Conservation (phyloP, 2,888 invertebrate genomes). For the Metellina segmentata region DNA sequence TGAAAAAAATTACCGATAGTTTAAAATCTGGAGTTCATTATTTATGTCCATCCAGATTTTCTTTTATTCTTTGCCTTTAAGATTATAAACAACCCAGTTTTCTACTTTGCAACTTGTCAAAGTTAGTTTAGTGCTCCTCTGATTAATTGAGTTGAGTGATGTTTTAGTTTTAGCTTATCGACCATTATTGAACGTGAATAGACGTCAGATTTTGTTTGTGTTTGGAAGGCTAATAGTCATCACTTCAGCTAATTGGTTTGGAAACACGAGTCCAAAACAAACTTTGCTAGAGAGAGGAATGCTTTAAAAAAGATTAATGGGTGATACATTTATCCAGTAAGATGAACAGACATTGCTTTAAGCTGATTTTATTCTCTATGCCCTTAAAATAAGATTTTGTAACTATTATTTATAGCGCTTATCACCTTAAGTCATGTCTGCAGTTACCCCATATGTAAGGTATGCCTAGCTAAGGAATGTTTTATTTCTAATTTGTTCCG, state of each 20-base stretch:
- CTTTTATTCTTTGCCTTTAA: constrained; percentile 13
- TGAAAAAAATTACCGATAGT: neutral
- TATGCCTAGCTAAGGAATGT: too few species aligned
- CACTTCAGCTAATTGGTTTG: constrained; percentile 25
- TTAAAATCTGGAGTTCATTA: neutral
- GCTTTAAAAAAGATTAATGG: neutral
- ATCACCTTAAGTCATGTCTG: too few species aligned
- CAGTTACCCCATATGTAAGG: too few species aligned
- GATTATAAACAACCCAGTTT: constrained; percentile 17
- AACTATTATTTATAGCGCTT: too few species aligned
- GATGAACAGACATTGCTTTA: neutral
- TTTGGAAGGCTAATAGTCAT: constrained; percentile 12
- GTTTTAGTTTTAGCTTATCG: constrained; percentile 31
- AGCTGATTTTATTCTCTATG: neutral
- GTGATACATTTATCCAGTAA: neutral
- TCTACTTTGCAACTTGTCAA: constrained; percentile 37
- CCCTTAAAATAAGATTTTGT: too few species aligned
- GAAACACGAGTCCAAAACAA: constrained; percentile 4
- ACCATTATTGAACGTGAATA: constrained; percentile 15
- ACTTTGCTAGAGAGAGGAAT: too few species aligned
- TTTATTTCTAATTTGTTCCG: too few species aligned
- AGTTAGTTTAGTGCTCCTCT: constrained; percentile 5
- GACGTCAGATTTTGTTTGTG: constrained; percentile 13
- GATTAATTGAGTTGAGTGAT: constrained; percentile 32
- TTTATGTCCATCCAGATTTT: constrained; percentile 13